Evolutionary conservation across 2,113 vertebrate species (phyloP).

Genomic region (Saguinus imperator): DNA sequence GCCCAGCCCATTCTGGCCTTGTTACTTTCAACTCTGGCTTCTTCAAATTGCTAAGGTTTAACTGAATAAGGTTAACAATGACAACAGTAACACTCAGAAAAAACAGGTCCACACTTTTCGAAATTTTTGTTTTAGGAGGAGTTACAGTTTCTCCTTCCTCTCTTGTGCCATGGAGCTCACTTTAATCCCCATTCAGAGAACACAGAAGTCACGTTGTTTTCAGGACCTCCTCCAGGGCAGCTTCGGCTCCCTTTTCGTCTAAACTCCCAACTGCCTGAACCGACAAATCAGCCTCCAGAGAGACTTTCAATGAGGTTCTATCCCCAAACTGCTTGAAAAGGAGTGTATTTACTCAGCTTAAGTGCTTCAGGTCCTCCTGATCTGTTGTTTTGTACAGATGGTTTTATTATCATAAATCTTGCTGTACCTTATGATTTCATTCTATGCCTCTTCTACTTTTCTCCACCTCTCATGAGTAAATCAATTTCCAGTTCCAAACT

Average conservation of each 20-base stretch:
- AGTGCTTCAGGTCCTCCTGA: conserved; percentile 73
- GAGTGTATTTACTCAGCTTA: conserved; percentile 82
- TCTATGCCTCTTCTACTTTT: conserved; percentile 23
- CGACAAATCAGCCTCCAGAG: conserved; percentile 30
- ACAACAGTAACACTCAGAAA: neutral
- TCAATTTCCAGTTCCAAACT: conserved; percentile 58
- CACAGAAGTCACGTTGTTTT: neutral
- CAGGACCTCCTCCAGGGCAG: neutral
- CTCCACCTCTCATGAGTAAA: conserved; percentile 55
- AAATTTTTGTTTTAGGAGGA: neutral
- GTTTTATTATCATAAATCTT: conserved; percentile 79
- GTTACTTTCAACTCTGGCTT: neutral
- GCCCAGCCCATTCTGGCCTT: neutral
- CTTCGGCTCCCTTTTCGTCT: too few species aligned
- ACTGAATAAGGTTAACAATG: neutral
- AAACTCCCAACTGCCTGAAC: neutral
- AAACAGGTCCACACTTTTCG: neutral
- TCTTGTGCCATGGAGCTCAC: neutral
- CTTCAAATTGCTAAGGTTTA: neutral
- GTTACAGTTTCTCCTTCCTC: neutral
- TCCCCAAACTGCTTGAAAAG: conserved; percentile 79
- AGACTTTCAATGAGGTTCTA: conserved; percentile 41
- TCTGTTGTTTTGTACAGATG: conserved; percentile 82
- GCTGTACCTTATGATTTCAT: conserved; percentile 65
- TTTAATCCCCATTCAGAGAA: conserved; percentile 12